Base-by-base conservation (phyloP, 2,888 invertebrate species). In the Steromphala cineraria region DNA sequence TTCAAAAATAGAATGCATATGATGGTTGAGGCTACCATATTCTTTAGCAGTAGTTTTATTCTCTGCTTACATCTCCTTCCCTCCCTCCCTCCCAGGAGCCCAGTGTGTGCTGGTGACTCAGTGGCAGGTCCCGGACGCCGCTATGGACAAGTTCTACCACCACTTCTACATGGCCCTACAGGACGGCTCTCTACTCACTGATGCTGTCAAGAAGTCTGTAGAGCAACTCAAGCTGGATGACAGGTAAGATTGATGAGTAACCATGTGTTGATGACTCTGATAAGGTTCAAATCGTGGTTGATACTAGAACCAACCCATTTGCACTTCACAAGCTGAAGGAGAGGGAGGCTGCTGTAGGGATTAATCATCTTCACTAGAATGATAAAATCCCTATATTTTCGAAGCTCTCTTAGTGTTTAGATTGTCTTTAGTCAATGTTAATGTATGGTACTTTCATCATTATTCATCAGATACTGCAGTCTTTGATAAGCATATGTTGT, bases 21-120 rank as follows among this genome's bases (percentile, higher is more conserved):
- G 3, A 55, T 21, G n/a, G 3, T 13, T 55, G 2, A 4, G 5
- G 2, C 55, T 5, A 4, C 21, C 10, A 55, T 55, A 19, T 2
- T 3, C 10, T 19, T 55, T 17, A 24, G 8, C 19, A 3, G 3
- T n/a, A n/a, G 8, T n/a, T 5, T 7, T n/a, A 24, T 56, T 67
- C n/a, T 67, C 17, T 31, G 15, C 28, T 31, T 10, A 7, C 7
- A 7, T 36, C 36, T 75, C n/a, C 13, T 17, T 5, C 21, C 46
- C 71, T 81, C 19, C n/a, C 13, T 17, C 8, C 21, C 46, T 74
- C 81, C 19, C 83, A 93, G 93, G 93, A 67, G 92, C 90, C 17
- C 90, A 91, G 85, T 90, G 92, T 88, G 92, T 93, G 8, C 79
- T 93, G 67, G 86, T 87, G 5, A 84, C 87, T 52, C 84, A 87